phyloP scores from a whole-genome alignment of 2,113 vertebrate species.

The Chlamydotis undulata region DNA sequence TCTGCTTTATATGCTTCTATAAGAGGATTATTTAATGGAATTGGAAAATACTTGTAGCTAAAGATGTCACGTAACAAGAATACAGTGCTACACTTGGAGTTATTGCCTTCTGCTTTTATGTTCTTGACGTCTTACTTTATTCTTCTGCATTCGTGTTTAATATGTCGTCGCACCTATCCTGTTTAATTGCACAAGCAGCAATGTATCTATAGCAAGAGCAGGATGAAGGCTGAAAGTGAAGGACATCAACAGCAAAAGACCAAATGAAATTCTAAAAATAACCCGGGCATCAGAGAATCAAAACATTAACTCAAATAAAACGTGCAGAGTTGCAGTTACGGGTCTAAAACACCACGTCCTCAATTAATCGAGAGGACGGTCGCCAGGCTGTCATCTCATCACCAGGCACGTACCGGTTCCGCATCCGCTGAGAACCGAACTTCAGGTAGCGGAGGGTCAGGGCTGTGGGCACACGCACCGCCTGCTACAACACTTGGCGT shows the following conservation, averaged over 20 bases:
- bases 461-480: fast-evolving
- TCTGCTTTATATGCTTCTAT: neutral
- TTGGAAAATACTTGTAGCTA: neutral
- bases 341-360: neutral
- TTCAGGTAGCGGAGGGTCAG: neutral
- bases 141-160: neutral
- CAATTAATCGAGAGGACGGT: fast-evolving
- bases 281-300: neutral
- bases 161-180: fast-evolving
- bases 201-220: neutral
- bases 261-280: neutral
- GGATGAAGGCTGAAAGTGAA: neutral
- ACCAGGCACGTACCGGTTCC: fast-evolving
- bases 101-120: neutral
- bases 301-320: neutral
- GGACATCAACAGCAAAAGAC: neutral
- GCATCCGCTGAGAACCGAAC: fast-evolving
- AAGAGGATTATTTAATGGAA: neutral
- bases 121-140: neutral
- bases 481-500: fast-evolving
- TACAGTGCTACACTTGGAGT: neutral
- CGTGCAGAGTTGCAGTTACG: fast-evolving
- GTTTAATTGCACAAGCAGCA: fast-evolving
- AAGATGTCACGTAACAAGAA: neutral
- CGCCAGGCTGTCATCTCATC: neutral